Evolutionary conservation across 2,797 vertebrate genomes (phyloP).

Genomic region (Notoglanidium macrostoma): DNA sequence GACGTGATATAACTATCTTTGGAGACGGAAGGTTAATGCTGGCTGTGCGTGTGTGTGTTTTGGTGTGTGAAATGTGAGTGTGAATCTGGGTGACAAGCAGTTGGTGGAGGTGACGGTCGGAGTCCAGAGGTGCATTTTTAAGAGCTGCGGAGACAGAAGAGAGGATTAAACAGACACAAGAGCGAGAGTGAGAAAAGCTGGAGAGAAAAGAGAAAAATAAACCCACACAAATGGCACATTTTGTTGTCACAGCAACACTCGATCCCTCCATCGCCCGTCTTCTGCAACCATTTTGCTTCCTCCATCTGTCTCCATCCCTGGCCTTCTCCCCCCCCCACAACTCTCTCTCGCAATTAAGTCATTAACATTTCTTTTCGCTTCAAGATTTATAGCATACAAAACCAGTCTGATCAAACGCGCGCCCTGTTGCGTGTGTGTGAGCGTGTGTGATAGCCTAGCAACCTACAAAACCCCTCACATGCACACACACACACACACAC

Average conservation of each 20-base stretch:
- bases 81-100: background rate
- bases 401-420: background rate
- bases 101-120: background rate
- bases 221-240: conserved; percentile 51
- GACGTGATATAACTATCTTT: background rate
- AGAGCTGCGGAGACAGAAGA: background rate
- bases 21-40: background rate
- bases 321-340: background rate
- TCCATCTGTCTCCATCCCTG: conserved; percentile 2
- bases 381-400: background rate
- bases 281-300: conserved; percentile 7
- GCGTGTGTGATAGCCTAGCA: background rate
- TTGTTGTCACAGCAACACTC: conserved; percentile 58
- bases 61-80: background rate
- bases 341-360: background rate
- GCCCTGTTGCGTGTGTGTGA: background rate
- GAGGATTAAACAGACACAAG: background rate
- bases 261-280: conserved; percentile 13
- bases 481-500: conserved; percentile 36
- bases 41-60: conserved; percentile 20
- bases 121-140: conserved; percentile 11
- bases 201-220: conserved; percentile 33
- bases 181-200: background rate
- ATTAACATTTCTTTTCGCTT: conserved; percentile 15
- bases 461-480: conserved; percentile 1